Evolutionary conservation across 1,140 invertebrate genomes (phyloP), one percentile per base, ranked within the genome.

Genomic region (Zaprionus taronus): DNA sequence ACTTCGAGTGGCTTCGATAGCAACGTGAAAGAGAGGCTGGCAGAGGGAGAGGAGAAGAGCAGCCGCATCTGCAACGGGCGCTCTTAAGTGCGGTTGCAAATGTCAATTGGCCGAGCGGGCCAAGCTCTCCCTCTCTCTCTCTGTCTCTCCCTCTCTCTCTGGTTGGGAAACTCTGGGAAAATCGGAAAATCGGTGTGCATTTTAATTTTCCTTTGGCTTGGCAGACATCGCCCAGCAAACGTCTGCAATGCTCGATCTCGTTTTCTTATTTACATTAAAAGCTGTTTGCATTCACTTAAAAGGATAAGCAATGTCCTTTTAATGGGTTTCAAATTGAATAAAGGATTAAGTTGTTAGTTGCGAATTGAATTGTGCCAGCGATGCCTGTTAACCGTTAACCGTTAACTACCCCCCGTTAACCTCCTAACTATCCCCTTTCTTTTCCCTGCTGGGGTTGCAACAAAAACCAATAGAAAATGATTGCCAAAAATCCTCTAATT

Each of bases 321-420:
- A 92, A 92, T 92, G 91, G 91, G 91, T 92, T 92, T 92, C 91
- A 92, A 92, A 92, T 92, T 92, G 91, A 92, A 92, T 92, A 92
- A 92, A 92, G 91, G 91, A 92, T 92, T 92, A 92, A 91, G 90
- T 92, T 92, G 91, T 92, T 92, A 91, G 87, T 92, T 90, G 86
- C 80, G 91, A 92, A 92, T 92, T 91, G 87, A 92, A 87, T 91
- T 91, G 87, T 80, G 78, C 79, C 64, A 36, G 20, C 38, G n/a
- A 61, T 44, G 20, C 58, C 41, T 22, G 14, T 44, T 58, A 36
- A 36, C 36, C 31, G 7, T 51, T 20, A 72, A 76, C 31, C 38
- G 68, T 61, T 66, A 60, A 34, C 49, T 31, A 31, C 31, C 31
- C 31, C 31, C 31, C 9, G 31, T 31, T 31, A 31, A 31, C 31